phyloP scores from a whole-genome alignment of 2,113 vertebrate genomes.

The Macroglossus sobrinus region DNA sequence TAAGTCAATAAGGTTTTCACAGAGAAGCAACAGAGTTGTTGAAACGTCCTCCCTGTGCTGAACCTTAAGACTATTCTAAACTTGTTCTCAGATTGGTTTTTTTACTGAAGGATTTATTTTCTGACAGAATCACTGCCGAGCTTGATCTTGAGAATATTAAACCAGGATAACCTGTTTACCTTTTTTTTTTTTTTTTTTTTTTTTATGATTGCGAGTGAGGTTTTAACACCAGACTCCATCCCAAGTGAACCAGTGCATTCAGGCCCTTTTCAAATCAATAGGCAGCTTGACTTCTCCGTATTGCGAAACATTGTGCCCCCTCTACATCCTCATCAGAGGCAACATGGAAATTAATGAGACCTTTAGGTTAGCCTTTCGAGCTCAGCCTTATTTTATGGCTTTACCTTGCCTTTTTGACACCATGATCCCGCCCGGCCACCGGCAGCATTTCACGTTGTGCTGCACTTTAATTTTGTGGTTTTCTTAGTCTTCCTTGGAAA shows the following conservation, averaged over 20 bases:
- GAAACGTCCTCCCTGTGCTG: conserved; percentile 47
- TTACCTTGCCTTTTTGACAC: conserved; percentile 69
- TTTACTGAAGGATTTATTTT: conserved; percentile 72
- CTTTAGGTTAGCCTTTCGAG: conserved; percentile 69
- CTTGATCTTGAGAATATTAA: conserved; percentile 78
- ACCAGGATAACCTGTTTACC: conserved; percentile 37
- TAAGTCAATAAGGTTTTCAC: conserved; percentile 41
- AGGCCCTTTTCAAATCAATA: conserved; percentile 72
- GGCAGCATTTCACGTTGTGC: conserved; percentile 71
- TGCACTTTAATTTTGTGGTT: conserved; percentile 78
- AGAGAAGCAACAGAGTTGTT: conserved; percentile 40
- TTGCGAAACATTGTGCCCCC: conserved; percentile 54
- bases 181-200: not conserved
- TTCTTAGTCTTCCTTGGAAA: conserved; percentile 77
- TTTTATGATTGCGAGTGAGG: not conserved
- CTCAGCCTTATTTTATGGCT: conserved; percentile 72
- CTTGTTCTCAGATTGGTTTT: conserved; percentile 74
- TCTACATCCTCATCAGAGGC: conserved; percentile 63
- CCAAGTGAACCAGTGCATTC: conserved; percentile 32
- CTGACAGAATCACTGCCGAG: conserved; percentile 72
- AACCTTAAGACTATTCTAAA: conserved; percentile 65
- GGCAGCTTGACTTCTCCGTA: conserved; percentile 56
- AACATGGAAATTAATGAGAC: conserved; percentile 54
- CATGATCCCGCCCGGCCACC: conserved; percentile 59
- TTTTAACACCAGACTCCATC: conserved; percentile 62